Evolutionary conservation across 2,888 invertebrate genomes (phyloP).

Genomic region (Drosophila mulleri): DNA sequence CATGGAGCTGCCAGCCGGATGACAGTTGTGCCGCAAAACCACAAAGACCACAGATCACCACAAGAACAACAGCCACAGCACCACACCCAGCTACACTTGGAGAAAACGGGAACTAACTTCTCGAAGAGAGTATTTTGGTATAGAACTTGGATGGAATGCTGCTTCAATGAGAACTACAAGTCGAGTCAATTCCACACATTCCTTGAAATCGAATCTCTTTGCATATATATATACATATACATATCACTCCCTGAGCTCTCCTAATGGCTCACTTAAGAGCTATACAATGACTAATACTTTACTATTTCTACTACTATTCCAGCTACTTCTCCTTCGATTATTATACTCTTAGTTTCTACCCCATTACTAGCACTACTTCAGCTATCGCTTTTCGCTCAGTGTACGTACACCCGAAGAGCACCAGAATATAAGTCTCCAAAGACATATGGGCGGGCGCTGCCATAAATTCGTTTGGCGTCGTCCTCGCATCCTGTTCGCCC

Average conservation of each 20-base stretch:
- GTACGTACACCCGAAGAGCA: slow-evolving; percentile 7
- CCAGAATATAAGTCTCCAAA: slow-evolving; percentile 71
- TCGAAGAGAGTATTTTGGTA: neutral
- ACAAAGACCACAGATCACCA: slow-evolving; percentile 13
- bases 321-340: neutral
- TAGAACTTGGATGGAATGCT: neutral
- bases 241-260: neutral
- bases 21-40: slow-evolving; percentile 60
- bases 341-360: neutral
- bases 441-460: slow-evolving; percentile 69
- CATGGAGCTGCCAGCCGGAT: slow-evolving; percentile 38
- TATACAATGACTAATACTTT: too few species aligned
- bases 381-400: neutral
- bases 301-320: neutral
- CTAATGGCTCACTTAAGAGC: too few species aligned
- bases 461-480: slow-evolving; percentile 70
- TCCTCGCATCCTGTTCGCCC: slow-evolving; percentile 38
- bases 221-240: neutral
- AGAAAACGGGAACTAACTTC: neutral
- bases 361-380: neutral
- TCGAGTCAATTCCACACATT: neutral
- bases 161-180: neutral
- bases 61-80: slow-evolving; percentile 16
- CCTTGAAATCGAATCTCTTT: neutral
- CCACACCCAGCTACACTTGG: slow-evolving; percentile 14